Conservation (phyloP, 2,113 vertebrate species). For the Strigops habroptila region DNA sequence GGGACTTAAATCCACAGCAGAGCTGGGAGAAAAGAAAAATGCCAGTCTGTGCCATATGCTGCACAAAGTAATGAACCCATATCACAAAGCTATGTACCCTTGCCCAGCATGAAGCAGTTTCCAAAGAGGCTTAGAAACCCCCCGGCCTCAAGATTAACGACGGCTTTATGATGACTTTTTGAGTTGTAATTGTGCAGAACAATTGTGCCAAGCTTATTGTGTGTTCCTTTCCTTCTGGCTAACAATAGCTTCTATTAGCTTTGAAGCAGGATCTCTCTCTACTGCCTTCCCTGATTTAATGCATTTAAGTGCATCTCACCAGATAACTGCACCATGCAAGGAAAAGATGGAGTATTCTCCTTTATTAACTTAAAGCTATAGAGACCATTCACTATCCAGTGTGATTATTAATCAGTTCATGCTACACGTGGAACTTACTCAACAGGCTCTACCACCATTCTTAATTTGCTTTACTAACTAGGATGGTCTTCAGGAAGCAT, state of each 20-base stretch:
- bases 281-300: neutral
- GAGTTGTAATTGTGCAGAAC: neutral
- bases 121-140: neutral
- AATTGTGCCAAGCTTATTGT: neutral
- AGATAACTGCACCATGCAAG: neutral
- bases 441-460: neutral
- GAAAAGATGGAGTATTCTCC: no score
- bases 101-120: neutral
- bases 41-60: fast-evolving
- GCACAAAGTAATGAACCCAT: neutral
- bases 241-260: neutral
- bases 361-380: neutral
- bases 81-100: neutral
- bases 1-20: neutral
- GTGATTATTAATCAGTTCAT: neutral
- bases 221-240: neutral
- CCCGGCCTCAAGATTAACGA: neutral
- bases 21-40: neutral
- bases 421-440: neutral
- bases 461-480: neutral
- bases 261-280: neutral
- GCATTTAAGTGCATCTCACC: neutral
- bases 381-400: neutral
- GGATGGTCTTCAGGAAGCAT: neutral
- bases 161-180: no score